phyloP scores from a whole-genome alignment of 2,888 invertebrate genomes.

The Lamellibrachia columna region DNA sequence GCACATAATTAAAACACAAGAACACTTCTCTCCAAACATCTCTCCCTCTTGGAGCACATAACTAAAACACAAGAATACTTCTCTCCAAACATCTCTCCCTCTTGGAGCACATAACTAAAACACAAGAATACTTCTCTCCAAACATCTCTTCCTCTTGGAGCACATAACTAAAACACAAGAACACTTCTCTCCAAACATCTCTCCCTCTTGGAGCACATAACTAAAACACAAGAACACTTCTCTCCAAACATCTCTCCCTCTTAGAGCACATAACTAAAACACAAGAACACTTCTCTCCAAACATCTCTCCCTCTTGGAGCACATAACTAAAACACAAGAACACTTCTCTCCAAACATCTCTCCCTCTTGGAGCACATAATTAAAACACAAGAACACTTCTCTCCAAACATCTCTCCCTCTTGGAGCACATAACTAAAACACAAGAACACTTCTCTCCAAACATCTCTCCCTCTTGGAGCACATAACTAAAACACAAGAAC shows the following conservation, averaged over 20 bases:
- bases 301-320: constrained; percentile 77
- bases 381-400: neutral
- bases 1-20: neutral
- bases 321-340: neutral
- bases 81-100: constrained; percentile 85
- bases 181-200: neutral
- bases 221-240: neutral
- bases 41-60: neutral
- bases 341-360: neutral
- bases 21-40: neutral
- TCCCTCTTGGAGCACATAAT: neutral
- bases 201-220: neutral
- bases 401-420: neutral
- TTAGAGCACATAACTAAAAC: neutral
- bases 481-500: neutral
- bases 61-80: constrained; percentile 60
- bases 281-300: constrained; percentile 74
- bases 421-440: neutral
- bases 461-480: neutral
- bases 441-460: neutral
- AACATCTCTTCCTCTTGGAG: neutral
- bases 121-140: neutral
- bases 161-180: neutral
- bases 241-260: neutral
- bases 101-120: constrained; percentile 55